Percentiles rank a stretch among this genome's conserved stretches.
These are phyloP conservation scores for Pangasianodon gigas DNA, from an alignment of 2,113 vertebrate species.

Conservation along the genomic window DNA sequence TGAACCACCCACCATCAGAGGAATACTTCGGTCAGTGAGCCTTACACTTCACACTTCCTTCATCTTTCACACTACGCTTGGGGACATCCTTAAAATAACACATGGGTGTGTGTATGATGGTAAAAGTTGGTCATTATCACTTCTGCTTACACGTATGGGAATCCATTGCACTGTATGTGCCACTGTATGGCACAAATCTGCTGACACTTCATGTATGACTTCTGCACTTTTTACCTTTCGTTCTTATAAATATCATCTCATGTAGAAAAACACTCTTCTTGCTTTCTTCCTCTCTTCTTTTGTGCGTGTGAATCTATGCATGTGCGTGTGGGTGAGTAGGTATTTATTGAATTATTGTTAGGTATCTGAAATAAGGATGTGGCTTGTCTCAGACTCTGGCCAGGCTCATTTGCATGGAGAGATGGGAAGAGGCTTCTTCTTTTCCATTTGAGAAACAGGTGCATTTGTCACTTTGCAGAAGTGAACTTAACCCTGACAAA, in stretches of 20 bases:
- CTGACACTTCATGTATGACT: neutral
- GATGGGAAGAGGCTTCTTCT: constrained; percentile 38
- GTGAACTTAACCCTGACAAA: constrained; percentile 26
- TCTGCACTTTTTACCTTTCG: neutral
- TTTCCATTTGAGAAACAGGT: constrained; percentile 49
- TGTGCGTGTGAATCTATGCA: neutral
- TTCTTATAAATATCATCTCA: neutral
- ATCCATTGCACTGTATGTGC: neutral
- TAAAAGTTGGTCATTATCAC: neutral
- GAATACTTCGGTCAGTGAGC: constrained; percentile 88
- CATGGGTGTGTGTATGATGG: neutral
- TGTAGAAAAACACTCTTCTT: neutral
- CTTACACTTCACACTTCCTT: neutral
- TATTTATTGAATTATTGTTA: constrained; percentile 29
- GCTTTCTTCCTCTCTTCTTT: neutral
- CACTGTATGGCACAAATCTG: neutral
- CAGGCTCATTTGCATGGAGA: constrained; percentile 40
- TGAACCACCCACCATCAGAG: constrained; percentile 94
- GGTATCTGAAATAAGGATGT: constrained; percentile 50
- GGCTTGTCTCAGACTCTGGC: neutral
- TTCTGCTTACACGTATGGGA: neutral
- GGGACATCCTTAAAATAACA: neutral
- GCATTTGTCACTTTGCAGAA: constrained; percentile 49
- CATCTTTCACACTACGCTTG: neutral
- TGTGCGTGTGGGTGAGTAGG: neutral